These are phyloP conservation scores for Shargacucullia verbasci DNA, from an alignment of 2,888 invertebrate genomes.

Conservation along the genomic window DNA sequence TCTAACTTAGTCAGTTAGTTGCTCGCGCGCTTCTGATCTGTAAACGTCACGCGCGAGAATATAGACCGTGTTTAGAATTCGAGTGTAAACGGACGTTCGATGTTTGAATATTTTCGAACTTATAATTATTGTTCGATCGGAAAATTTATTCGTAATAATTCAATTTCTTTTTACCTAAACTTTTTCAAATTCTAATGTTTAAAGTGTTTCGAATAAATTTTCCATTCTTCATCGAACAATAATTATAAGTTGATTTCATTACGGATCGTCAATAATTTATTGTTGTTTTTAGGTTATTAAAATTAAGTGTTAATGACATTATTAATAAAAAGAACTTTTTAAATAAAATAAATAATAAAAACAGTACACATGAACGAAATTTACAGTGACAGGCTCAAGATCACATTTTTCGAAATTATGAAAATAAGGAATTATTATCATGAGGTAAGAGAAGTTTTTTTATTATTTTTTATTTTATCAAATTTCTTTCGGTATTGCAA, in stretches of 20 bases:
- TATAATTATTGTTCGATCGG: slow-evolving; percentile 48
- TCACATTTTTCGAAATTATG: slow-evolving; percentile 77
- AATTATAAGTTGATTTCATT: slow-evolving; percentile 44
- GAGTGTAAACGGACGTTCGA: slow-evolving; percentile 55
- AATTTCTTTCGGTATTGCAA: too few relatives aligned
- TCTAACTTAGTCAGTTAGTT: slow-evolving; percentile 82
- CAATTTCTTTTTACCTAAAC: slow-evolving; percentile 12
- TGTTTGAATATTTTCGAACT: slow-evolving; percentile 38
- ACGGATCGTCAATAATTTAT: slow-evolving; percentile 19
- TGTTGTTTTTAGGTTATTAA: slow-evolving; percentile 37
- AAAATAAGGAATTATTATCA: slow-evolving; percentile 84
- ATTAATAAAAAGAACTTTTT: slow-evolving; percentile 23
- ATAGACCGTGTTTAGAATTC: slow-evolving; percentile 58
- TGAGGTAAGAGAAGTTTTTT: slow-evolving; percentile 72
- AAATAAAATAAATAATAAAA: slow-evolving; percentile 32
- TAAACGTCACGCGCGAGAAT: slow-evolving; percentile 72
- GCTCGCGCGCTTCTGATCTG: slow-evolving; percentile 83
- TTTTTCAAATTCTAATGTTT: slow-evolving; percentile 25
- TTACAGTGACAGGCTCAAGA: slow-evolving; percentile 66
- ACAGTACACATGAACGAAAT: slow-evolving; percentile 70
- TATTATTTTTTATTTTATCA: too few relatives aligned
- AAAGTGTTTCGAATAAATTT: slow-evolving; percentile 16
- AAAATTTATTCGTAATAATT: slow-evolving; percentile 20
- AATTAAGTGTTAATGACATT: slow-evolving; percentile 27
- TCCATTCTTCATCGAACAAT: slow-evolving; percentile 43